Evolutionary conservation across 2,888 invertebrate genomes (phyloP).

Genomic region (Lithophane ornitopus): DNA sequence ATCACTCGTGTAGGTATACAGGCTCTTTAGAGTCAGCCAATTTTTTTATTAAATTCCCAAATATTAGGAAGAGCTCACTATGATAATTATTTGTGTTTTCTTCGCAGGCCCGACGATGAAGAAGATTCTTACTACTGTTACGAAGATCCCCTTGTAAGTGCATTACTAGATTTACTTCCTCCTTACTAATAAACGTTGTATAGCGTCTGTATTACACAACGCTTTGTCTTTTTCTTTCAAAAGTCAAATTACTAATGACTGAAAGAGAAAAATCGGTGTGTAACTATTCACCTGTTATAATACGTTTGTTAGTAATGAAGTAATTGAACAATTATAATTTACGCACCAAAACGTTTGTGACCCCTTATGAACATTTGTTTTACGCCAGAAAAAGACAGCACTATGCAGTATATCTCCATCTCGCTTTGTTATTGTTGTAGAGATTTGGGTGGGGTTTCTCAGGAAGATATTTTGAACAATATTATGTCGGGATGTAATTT

Average conservation of each 20-base stretch:
- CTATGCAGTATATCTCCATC: not conserved
- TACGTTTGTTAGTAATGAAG: too few relatives aligned
- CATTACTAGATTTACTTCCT: not conserved
- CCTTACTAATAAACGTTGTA: too few relatives aligned
- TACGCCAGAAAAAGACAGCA: not conserved
- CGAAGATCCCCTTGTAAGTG: conserved; percentile 81
- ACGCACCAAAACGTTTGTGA: not conserved
- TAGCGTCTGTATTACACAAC: too few relatives aligned
- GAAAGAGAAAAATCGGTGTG: too few relatives aligned
- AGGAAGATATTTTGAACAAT: conserved; percentile 4
- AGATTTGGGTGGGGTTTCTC: not conserved
- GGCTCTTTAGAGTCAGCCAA: too few relatives aligned
- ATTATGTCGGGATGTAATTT: conserved; percentile 8
- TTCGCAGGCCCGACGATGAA: conserved; percentile 82
- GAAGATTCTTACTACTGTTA: conserved; percentile 81
- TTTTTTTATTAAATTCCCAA: too few relatives aligned
- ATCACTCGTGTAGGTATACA: too few relatives aligned
- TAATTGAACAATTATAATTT: conserved; percentile 2
- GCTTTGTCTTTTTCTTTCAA: too few relatives aligned
- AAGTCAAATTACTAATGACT: too few relatives aligned
- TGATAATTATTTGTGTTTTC: conserved; percentile 1
- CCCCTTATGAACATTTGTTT: too few relatives aligned
- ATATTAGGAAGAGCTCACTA: too few relatives aligned
- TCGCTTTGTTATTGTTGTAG: not conserved
- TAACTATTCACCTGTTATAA: too few relatives aligned